Conservation (phyloP, 2,888 invertebrate genomes). For the Epinotia ramella region DNA sequence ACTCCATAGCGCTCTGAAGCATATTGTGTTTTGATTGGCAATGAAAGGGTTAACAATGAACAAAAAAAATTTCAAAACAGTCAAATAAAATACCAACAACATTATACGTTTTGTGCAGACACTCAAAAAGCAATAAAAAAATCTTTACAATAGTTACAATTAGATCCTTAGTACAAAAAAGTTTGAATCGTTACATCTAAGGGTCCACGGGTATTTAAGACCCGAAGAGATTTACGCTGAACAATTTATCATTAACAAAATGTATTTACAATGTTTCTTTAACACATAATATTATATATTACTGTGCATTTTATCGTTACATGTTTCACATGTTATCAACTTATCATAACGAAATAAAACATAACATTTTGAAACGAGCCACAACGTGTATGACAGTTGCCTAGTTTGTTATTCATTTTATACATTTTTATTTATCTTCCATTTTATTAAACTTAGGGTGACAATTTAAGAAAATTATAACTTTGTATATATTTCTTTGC, state of each 20-base stretch:
- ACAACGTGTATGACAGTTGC: constrained; percentile 4
- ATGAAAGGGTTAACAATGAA: too few species aligned
- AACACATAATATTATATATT: constrained; percentile 43
- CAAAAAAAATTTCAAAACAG: too few species aligned
- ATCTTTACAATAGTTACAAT: background rate
- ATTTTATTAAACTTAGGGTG: too few species aligned
- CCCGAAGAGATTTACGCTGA: constrained; percentile 6
- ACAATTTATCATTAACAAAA: background rate
- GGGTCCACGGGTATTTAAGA: background rate
- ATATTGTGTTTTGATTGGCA: too few species aligned
- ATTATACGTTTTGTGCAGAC: too few species aligned
- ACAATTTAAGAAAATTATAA: too few species aligned
- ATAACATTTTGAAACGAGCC: background rate
- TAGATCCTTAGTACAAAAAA: background rate
- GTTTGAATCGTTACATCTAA: background rate
- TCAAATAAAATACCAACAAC: too few species aligned
- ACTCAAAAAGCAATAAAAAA: too few species aligned
- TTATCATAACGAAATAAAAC: background rate
- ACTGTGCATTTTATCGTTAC: constrained; percentile 36
- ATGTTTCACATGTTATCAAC: constrained; percentile 33
- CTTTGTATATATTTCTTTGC: too few species aligned
- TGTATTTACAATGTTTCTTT: constrained; percentile 36
- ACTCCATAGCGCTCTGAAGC: too few species aligned
- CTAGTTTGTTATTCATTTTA: background rate
- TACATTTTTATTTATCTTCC: too few species aligned